A percentile compares a stretch with the other conserved stretches of the same genome.
Evolutionary conservation across 2,888 invertebrate species (phyloP).

Genomic region (Hydrotaea diabolus): DNA sequence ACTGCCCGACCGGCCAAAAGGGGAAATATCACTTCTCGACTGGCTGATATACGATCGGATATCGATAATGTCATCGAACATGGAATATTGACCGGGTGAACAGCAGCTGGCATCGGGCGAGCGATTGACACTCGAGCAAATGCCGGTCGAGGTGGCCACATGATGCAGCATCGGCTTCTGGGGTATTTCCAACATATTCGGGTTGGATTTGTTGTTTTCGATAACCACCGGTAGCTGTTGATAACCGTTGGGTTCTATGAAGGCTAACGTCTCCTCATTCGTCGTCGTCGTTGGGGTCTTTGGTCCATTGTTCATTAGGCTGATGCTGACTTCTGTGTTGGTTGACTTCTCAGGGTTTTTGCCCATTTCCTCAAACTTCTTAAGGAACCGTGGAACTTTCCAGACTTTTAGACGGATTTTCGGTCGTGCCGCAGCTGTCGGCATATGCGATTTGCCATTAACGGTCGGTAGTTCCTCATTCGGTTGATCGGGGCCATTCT

Average conservation of each 20-base stretch:
- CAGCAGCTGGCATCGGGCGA: slow-evolving; percentile 79
- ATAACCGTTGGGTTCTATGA: slow-evolving; percentile 82
- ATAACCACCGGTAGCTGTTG: slow-evolving; percentile 86
- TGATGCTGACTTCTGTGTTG: slow-evolving; percentile 66
- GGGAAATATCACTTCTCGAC: slow-evolving; percentile 87
- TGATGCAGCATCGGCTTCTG: slow-evolving; percentile 78
- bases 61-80: slow-evolving; percentile 86
- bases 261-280: slow-evolving; percentile 73
- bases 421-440: slow-evolving; percentile 55
- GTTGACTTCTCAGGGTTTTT: slow-evolving; percentile 69
- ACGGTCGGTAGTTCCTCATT: slow-evolving; percentile 79
- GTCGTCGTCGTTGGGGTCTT: slow-evolving; percentile 61
- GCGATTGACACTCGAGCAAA: slow-evolving; percentile 68
- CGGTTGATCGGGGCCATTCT: slow-evolving; percentile 85
- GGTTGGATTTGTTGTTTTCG: slow-evolving; percentile 82
- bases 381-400: slow-evolving; percentile 86
- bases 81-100: slow-evolving; percentile 82
- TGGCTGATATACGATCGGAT: slow-evolving; percentile 88
- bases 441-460: slow-evolving; percentile 47
- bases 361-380: slow-evolving; percentile 82
- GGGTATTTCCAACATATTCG: slow-evolving; percentile 76
- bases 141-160: slow-evolving; percentile 73
- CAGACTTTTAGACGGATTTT: slow-evolving; percentile 83
- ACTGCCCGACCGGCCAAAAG: slow-evolving; percentile 87
- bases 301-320: slow-evolving; percentile 64